Evolutionary conservation across 2,113 vertebrate genomes (phyloP).

Genomic region (Ellobius talpinus): DNA sequence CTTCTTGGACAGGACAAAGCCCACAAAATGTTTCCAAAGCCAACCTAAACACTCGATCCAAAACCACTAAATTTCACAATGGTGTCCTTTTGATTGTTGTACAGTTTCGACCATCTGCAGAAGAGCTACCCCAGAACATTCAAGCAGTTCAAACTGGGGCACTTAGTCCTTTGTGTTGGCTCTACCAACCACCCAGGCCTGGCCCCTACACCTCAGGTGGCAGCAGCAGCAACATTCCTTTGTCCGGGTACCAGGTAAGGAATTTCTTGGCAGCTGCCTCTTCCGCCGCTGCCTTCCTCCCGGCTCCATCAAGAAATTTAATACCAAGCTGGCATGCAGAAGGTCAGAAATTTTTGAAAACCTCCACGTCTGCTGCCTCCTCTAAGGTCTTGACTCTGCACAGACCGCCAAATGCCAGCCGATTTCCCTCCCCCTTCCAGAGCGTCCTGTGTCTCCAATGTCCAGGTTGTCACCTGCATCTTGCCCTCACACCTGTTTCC

Average conservation of each 20-base stretch:
- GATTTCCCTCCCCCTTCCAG: background rate
- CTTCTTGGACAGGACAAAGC: background rate
- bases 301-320: constrained; percentile 60
- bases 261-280: constrained; percentile 71
- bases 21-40: background rate
- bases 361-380: background rate
- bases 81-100: background rate
- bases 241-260: constrained; percentile 56
- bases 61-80: constrained; percentile 50
- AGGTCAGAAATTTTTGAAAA: constrained; percentile 76
- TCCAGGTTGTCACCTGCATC: constrained; percentile 57
- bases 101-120: background rate
- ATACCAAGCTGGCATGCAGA: constrained; percentile 62
- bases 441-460: background rate
- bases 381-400: background rate
- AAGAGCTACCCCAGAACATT: background rate
- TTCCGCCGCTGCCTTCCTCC: constrained; percentile 28
- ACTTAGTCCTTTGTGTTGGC: background rate
- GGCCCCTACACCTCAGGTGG: background rate
- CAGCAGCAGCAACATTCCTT: background rate
- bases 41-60: constrained; percentile 38
- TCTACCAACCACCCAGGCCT: background rate
- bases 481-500: constrained; percentile 72
- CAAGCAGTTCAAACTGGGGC: background rate
- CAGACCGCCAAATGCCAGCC: background rate